A percentile compares a stretch with the other conserved stretches of the same genome.
phyloP scores from a whole-genome alignment of 2,888 invertebrate species.

The Lasioglossum marginatum region DNA sequence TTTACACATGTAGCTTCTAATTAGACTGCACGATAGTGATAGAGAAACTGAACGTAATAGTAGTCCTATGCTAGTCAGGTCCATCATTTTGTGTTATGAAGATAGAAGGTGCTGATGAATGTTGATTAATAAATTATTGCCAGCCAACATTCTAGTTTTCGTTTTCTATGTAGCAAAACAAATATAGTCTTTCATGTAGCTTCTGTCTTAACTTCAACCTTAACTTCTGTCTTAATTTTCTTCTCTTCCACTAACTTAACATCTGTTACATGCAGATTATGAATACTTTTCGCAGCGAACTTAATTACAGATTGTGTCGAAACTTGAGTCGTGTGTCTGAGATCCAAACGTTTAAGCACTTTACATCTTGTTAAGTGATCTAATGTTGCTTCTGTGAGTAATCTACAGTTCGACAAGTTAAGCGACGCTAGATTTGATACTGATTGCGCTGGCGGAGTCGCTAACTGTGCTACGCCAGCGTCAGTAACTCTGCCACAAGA shows the following conservation, averaged over 20 bases:
- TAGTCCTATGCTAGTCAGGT: conserved; percentile 63
- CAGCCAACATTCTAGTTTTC: conserved; percentile 28
- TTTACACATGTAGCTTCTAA: conserved; percentile 45
- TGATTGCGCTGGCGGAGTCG: conserved; percentile 89
- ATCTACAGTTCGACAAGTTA: conserved; percentile 92
- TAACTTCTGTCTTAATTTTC: conserved; percentile 70
- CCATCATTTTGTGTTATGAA: conserved; percentile 49
- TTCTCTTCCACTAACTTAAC: conserved; percentile 90
- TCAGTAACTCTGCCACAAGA: conserved; percentile 95
- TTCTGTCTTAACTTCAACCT: conserved; percentile 66
- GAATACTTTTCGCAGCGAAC: conserved; percentile 92
- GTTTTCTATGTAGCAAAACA: conserved; percentile 19
- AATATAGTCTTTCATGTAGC: conserved; percentile 60
- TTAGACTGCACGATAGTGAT: conserved; percentile 42
- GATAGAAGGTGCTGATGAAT: conserved; percentile 49
- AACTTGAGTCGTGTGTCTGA: conserved; percentile 92
- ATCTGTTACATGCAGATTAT: conserved; percentile 92
- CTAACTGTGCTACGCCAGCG: conserved; percentile 95
- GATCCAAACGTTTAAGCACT: conserved; percentile 90
- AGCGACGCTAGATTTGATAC: conserved; percentile 89
- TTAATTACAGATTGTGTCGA: conserved; percentile 93
- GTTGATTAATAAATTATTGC: conserved; percentile 64
- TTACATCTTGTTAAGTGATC: conserved; percentile 93
- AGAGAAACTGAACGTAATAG: conserved; percentile 54
- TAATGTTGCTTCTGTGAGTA: conserved; percentile 92